These are phyloP conservation scores for Nothocercus julius DNA, from an alignment of 2,113 vertebrate genomes.

Conservation along the genomic window DNA sequence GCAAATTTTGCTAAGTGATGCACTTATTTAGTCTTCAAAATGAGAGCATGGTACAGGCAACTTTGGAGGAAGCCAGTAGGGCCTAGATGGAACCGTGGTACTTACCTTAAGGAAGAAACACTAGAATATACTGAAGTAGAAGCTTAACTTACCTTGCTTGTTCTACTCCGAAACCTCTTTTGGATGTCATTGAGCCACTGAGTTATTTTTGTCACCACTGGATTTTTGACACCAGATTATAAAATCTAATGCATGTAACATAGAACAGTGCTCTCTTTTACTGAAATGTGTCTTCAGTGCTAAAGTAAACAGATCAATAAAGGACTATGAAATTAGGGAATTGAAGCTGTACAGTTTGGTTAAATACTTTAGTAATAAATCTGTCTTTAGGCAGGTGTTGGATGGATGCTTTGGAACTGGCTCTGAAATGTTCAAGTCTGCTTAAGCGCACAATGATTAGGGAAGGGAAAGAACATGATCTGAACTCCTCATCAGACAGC, in stretches of 20 bases:
- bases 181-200: not conserved
- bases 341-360: not conserved
- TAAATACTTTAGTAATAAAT: not conserved
- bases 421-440: constrained; percentile 95
- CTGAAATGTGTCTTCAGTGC: not conserved
- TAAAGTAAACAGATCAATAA: not conserved
- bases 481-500: constrained; percentile 85
- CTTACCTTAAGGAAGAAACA: not conserved
- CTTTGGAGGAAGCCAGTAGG: not conserved
- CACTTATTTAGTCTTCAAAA: not conserved
- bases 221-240: not conserved
- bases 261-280: not conserved
- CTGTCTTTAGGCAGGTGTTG: constrained; percentile 90
- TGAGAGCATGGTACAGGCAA: not conserved
- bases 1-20: not conserved
- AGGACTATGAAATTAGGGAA: not conserved
- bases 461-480: constrained; percentile 93
- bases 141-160: not conserved
- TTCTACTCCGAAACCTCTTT: not conserved
- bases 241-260: not conserved
- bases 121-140: not conserved
- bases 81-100: not conserved
- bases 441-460: constrained; percentile 98
- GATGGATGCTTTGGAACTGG: constrained; percentile 98
- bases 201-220: not conserved